phyloP scores from a whole-genome alignment of 2,888 invertebrate genomes.

The Poecilus cupreus region DNA sequence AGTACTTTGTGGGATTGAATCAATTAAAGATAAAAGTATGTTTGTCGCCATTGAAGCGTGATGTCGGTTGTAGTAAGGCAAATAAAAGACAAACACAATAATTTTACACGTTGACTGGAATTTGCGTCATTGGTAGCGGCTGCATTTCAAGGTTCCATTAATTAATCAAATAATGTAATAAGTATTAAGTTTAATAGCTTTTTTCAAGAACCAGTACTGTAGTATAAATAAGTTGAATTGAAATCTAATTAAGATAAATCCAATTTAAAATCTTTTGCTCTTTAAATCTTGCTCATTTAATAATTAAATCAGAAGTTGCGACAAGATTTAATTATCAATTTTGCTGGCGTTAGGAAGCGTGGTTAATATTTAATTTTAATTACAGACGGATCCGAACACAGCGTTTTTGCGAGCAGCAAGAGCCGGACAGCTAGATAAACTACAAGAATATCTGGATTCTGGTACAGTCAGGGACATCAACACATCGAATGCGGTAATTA shows the following conservation, averaged over 20 bases:
- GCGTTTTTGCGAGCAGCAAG: constrained; percentile 97
- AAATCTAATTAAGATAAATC: neutral
- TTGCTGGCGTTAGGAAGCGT: neutral
- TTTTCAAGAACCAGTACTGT: neutral
- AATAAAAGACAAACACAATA: neutral
- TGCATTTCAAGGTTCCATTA: neutral
- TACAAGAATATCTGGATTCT: constrained; percentile 92
- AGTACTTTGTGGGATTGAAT: too few relatives aligned
- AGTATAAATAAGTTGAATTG: neutral
- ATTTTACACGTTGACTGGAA: neutral
- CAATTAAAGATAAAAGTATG: too few relatives aligned
- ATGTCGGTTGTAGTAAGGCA: neutral
- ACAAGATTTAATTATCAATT: neutral
- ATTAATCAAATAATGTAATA: neutral
- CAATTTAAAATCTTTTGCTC: neutral
- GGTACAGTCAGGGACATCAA: constrained; percentile 95
- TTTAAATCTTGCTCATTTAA: too few relatives aligned
- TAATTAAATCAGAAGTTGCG: too few relatives aligned
- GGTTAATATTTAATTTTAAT: constrained; percentile 64
- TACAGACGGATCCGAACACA: constrained; percentile 95
- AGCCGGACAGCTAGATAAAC: constrained; percentile 96
- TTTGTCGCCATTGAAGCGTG: neutral
- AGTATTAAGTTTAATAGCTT: neutral
- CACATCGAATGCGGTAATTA: constrained; percentile 94
- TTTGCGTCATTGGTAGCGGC: neutral